Evolutionary conservation across 2,113 vertebrate genomes (phyloP).

Genomic region (Zeus faber): DNA sequence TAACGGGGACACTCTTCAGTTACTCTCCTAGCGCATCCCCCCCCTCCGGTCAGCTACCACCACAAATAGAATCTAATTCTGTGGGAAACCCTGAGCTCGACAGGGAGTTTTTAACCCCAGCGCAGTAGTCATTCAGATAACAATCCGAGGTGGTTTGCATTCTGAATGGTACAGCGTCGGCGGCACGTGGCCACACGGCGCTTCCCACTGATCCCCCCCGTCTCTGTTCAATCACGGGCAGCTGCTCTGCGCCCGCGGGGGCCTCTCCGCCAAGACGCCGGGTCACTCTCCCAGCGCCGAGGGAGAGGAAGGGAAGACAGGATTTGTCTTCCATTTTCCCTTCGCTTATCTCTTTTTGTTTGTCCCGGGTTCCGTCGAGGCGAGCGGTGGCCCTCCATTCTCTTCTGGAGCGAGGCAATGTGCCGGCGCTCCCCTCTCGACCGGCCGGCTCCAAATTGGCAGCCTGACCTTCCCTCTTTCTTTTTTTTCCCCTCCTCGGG

Average conservation of each 20-base stretch:
- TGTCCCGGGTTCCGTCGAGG: slow-evolving; percentile 65
- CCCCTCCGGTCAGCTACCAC: no score
- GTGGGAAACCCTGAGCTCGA: no score
- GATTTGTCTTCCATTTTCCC: slow-evolving; percentile 64
- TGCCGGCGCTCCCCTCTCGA: slow-evolving; percentile 62
- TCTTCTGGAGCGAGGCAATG: slow-evolving; percentile 68
- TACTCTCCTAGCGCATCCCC: no score
- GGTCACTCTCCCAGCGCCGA: slow-evolving; percentile 50
- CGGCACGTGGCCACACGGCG: slow-evolving; percentile 22
- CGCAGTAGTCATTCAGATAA: no score
- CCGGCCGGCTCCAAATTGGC: slow-evolving; percentile 74
- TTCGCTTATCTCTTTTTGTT: slow-evolving; percentile 71
- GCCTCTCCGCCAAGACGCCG: slow-evolving; percentile 37
- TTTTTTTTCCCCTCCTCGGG: slow-evolving; percentile 66
- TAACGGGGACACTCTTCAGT: no score
- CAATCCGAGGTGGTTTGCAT: no score
- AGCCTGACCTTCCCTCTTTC: slow-evolving; percentile 73
- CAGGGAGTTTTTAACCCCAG: no score
- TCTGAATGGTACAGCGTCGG: slow-evolving; percentile 28
- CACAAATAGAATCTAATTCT: no score
- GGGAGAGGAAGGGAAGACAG: slow-evolving; percentile 26
- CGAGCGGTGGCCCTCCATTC: slow-evolving; percentile 58
- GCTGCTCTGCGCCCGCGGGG: slow-evolving; percentile 19
- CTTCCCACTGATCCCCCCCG: slow-evolving; percentile 18
- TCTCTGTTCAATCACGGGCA: slow-evolving; percentile 50